phyloP scores from a whole-genome alignment of 37 sponge, comb jelly and placozoan genomes.

The Cliona cf. orientalis region DNA sequence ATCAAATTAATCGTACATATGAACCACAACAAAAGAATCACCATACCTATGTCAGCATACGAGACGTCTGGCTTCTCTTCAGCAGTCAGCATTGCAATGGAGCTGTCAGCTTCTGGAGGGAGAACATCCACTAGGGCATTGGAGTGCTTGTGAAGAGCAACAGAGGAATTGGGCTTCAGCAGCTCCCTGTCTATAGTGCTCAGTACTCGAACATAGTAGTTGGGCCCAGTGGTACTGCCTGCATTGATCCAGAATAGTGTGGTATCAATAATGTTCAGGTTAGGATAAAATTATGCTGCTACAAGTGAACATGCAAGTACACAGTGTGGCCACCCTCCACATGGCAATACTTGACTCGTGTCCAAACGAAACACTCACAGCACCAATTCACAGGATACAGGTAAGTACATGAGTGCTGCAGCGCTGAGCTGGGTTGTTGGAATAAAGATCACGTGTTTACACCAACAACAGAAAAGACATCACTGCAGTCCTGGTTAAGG shows the following conservation, averaged over 20 bases:
- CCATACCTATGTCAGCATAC: conserved; percentile 89
- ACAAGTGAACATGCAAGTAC: too few species aligned
- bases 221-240: conserved; percentile 52
- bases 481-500: too few species aligned
- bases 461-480: too few species aligned
- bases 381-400: too few species aligned
- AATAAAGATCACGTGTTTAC: too few species aligned
- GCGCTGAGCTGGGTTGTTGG: too few species aligned
- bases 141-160: conserved; percentile 98
- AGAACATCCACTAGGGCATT: conserved; percentile 97
- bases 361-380: too few species aligned
- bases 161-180: conserved; percentile 94
- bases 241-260: background rate
- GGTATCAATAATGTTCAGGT: too few species aligned
- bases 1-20: background rate
- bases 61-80: conserved; percentile 96
- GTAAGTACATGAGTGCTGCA: too few species aligned
- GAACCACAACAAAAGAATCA: background rate
- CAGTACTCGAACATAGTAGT: conserved; percentile 96
- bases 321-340: too few species aligned
- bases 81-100: conserved; percentile 93
- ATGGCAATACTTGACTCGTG: too few species aligned
- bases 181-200: conserved; percentile 98
- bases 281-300: too few species aligned
- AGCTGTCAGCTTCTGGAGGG: conserved; percentile 97